These are phyloP conservation scores for Belgica antarctica DNA, from an alignment of 2,888 invertebrate genomes.

Conservation along the genomic window DNA sequence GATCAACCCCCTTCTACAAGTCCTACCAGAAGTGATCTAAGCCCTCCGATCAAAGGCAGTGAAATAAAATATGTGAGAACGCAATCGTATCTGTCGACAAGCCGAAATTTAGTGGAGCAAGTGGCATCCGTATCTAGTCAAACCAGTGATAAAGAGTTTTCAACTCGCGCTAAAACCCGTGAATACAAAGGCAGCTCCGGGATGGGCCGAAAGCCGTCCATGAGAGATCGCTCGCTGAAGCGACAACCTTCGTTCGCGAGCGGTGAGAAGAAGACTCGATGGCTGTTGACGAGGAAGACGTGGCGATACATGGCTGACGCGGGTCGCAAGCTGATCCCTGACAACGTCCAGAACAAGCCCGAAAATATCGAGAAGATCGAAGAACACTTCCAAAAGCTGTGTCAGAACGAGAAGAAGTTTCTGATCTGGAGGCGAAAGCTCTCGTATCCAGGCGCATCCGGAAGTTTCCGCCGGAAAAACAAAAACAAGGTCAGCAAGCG, in stretches of 20 bases:
- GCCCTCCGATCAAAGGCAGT: slow-evolving; percentile 33
- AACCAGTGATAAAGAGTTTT: slow-evolving; percentile 44
- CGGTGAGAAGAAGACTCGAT: slow-evolving; percentile 54
- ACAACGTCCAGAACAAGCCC: slow-evolving; percentile 67
- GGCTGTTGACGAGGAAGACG: slow-evolving; percentile 83
- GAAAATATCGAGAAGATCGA: slow-evolving; percentile 80
- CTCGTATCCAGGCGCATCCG: slow-evolving; percentile 73
- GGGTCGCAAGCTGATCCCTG: slow-evolving; percentile 81
- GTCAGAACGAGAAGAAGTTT: slow-evolving; percentile 73
- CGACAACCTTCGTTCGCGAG: slow-evolving; percentile 25
- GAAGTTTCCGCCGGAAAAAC: slow-evolving; percentile 60
- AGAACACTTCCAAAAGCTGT: slow-evolving; percentile 79
- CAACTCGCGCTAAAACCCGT: slow-evolving; percentile 35
- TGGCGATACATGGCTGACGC: slow-evolving; percentile 93
- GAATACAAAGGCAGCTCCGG: background rate
- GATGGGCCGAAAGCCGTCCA: slow-evolving; percentile 37
- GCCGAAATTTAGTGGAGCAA: slow-evolving; percentile 40
- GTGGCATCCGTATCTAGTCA: slow-evolving; percentile 42
- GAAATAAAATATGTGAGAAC: slow-evolving; percentile 42
- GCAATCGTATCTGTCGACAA: slow-evolving; percentile 34
- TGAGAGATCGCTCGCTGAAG: slow-evolving; percentile 30
- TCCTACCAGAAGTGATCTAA: slow-evolving; percentile 7
- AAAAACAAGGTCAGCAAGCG: slow-evolving; percentile 67
- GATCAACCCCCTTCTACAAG: slow-evolving; percentile 16
- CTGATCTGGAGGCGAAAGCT: slow-evolving; percentile 74